These are phyloP conservation scores for Drosophila malerkotliana DNA, from an alignment of 1,140 invertebrate genomes.

Conservation along the genomic window DNA sequence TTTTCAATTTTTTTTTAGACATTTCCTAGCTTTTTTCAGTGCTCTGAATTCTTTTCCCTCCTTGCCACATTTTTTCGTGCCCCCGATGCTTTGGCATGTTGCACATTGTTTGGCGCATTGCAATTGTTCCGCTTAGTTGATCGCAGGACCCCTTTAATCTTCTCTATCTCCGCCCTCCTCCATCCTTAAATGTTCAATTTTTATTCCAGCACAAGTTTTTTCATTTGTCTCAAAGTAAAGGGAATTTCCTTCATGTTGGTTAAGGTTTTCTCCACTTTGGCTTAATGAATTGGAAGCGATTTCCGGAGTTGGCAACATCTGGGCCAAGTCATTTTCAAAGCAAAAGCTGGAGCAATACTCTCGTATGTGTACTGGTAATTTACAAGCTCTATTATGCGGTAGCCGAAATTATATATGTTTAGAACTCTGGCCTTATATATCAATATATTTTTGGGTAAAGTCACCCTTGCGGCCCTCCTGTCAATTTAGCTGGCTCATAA, in stretches of 20 bases:
- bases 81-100: slow-evolving; percentile 44
- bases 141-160: slow-evolving; percentile 31
- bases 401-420: slow-evolving; percentile 24
- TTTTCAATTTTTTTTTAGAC: background rate
- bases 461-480: slow-evolving; percentile 29
- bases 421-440: background rate
- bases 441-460: slow-evolving; percentile 8
- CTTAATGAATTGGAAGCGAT: slow-evolving; percentile 66
- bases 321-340: slow-evolving; percentile 37
- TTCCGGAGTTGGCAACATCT: slow-evolving; percentile 35
- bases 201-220: slow-evolving; percentile 60
- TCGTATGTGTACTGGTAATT: slow-evolving; percentile 34
- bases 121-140: slow-evolving; percentile 79
- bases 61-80: slow-evolving; percentile 1
- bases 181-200: slow-evolving; percentile 22
- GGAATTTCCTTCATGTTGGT: slow-evolving; percentile 22
- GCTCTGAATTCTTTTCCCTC: background rate
- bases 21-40: background rate
- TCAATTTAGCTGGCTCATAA: slow-evolving; percentile 66
- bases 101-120: slow-evolving; percentile 71
- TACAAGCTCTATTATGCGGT: slow-evolving; percentile 58
- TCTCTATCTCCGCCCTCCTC: background rate
- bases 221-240: slow-evolving; percentile 47
- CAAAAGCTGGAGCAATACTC: slow-evolving; percentile 11
- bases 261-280: slow-evolving; percentile 34